A percentile compares a stretch with the other conserved stretches of the same genome.
Evolutionary conservation across 2,797 vertebrate species (phyloP).

Genomic region (Numenius phaeopus): DNA sequence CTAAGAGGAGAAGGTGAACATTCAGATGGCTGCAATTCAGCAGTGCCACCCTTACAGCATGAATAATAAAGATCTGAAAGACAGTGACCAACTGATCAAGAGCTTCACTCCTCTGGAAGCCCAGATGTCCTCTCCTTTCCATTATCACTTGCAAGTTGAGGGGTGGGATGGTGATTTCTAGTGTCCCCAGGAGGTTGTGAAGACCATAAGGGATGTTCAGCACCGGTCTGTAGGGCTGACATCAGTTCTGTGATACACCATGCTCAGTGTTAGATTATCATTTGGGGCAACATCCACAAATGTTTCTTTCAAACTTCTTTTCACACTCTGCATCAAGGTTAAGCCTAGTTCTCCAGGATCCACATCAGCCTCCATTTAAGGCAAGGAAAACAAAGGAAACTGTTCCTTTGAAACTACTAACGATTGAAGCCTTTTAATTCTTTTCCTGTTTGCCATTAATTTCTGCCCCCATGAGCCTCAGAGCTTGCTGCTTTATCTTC

Average conservation of each 20-base stretch:
- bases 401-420: constrained; percentile 56
- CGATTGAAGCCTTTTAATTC: constrained; percentile 61
- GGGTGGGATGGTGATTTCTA: background rate
- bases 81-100: background rate
- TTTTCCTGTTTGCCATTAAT: constrained; percentile 56
- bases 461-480: background rate
- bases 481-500: constrained; percentile 59
- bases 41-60: background rate
- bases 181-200: background rate
- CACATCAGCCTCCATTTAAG: background rate
- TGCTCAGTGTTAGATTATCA: background rate
- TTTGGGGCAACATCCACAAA: constrained; percentile 8
- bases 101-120: background rate
- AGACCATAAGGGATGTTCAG: background rate
- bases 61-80: background rate
- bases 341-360: constrained; percentile 10
- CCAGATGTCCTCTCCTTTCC: background rate
- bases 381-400: constrained; percentile 45
- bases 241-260: background rate
- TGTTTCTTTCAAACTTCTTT: constrained; percentile 29
- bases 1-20: background rate
- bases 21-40: background rate
- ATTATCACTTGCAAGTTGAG: background rate
- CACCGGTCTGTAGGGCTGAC: background rate
- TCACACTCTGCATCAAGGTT: constrained; percentile 25